phyloP scores from a whole-genome alignment of 1,140 invertebrate species.

The Caenorhabditis latens region DNA sequence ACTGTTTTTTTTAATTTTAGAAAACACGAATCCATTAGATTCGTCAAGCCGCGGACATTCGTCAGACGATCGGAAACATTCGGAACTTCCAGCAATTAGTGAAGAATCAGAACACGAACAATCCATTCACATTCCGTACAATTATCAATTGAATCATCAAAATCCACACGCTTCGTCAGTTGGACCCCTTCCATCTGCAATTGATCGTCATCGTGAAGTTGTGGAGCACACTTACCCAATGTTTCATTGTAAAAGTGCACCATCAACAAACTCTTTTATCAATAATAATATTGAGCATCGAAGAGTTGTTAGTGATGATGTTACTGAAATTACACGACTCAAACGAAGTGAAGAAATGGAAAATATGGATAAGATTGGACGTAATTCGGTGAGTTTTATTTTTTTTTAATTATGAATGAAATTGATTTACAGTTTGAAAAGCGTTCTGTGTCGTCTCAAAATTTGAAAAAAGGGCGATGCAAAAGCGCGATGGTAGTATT shows the following conservation, averaged over 20 bases:
- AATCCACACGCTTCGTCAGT: neutral
- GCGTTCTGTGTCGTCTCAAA: neutral
- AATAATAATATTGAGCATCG: slow-evolving; percentile 29
- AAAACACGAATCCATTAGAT: slow-evolving; percentile 30
- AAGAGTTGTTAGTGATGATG: slow-evolving; percentile 33
- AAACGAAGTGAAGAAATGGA: slow-evolving; percentile 40
- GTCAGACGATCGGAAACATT: slow-evolving; percentile 3
- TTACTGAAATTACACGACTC: slow-evolving; percentile 5
- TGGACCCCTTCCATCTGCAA: neutral
- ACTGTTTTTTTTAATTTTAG: neutral
- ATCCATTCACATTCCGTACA: slow-evolving; percentile 45
- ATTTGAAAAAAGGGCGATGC: slow-evolving; percentile 22
- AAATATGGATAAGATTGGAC: slow-evolving; percentile 34
- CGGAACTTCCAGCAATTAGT: slow-evolving; percentile 22
- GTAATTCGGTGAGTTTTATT: neutral
- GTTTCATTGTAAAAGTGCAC: slow-evolving; percentile 45
- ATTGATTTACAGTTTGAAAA: slow-evolving; percentile 22
- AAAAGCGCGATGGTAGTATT: slow-evolving; percentile 21
- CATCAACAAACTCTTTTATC: neutral
- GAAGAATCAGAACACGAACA: slow-evolving; percentile 50
- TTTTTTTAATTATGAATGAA: no score
- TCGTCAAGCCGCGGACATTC: slow-evolving; percentile 14
- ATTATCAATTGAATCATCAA: neutral
- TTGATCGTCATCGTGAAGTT: neutral
- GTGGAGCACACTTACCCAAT: slow-evolving; percentile 36